Evolutionary conservation across 2,888 invertebrate genomes (phyloP).

Genomic region (Sepiola atlantica): DNA sequence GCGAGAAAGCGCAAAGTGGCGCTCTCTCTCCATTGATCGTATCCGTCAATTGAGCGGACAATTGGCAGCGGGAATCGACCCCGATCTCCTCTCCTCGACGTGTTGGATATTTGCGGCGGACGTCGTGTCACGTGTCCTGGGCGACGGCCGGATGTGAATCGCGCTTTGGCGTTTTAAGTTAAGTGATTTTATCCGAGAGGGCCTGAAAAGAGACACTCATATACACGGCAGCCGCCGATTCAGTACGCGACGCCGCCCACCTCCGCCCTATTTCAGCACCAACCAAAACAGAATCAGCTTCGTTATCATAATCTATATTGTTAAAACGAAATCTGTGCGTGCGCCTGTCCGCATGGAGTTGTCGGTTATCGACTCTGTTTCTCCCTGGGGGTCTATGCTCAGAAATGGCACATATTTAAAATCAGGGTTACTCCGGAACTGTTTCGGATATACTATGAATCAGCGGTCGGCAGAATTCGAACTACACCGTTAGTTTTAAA

Average conservation of each 20-base stretch:
- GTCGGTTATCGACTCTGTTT: too few relatives aligned
- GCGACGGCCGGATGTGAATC: conserved; percentile 20
- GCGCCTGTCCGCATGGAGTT: too few relatives aligned
- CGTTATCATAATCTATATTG: conserved; percentile 11
- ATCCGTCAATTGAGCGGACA: neutral
- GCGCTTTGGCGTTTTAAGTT: conserved; percentile 21
- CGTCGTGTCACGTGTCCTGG: neutral
- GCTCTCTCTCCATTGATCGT: neutral
- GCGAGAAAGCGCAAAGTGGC: neutral
- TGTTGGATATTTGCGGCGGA: neutral
- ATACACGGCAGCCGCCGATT: neutral
- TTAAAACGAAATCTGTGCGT: too few relatives aligned
- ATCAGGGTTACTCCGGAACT: too few relatives aligned
- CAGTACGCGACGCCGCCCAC: neutral
- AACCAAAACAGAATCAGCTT: neutral
- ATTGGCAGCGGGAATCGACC: neutral
- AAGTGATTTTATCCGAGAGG: conserved; percentile 32
- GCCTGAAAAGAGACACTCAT: neutral
- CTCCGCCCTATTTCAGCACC: neutral
- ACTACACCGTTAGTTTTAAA: too few relatives aligned
- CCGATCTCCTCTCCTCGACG: neutral
- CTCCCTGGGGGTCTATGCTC: too few relatives aligned
- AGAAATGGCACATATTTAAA: too few relatives aligned
- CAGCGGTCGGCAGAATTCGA: too few relatives aligned
- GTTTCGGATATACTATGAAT: too few relatives aligned